A percentile compares a stretch with the other conserved stretches of the same genome.
phyloP scores from a whole-genome alignment of 2,113 vertebrate species.

The Papio anubis region DNA sequence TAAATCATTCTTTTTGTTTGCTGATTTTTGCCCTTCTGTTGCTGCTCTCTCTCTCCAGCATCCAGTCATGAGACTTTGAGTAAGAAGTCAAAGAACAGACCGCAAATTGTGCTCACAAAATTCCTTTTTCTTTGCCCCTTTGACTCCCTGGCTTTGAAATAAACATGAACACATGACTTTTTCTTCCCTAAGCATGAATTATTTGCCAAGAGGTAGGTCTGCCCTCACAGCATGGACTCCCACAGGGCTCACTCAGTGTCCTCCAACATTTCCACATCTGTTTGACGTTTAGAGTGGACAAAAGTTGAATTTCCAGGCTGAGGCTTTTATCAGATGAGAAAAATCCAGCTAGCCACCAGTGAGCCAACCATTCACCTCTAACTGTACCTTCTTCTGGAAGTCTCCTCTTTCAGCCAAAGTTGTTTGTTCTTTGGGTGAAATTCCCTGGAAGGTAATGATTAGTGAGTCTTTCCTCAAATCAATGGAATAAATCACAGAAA shows the following conservation, averaged over 20 bases:
- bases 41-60: neutral
- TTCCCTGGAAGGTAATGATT: neutral
- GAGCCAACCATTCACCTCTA: neutral
- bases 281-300: neutral
- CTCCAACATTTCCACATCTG: neutral
- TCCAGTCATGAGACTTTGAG: neutral
- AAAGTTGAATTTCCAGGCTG: neutral
- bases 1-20: neutral
- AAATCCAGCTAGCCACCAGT: neutral
- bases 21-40: neutral
- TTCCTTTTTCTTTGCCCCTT: neutral
- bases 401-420: neutral
- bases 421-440: neutral
- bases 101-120: neutral
- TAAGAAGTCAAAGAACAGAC: neutral
- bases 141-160: neutral
- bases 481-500: neutral
- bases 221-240: neutral
- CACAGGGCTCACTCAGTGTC: neutral
- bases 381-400: neutral
- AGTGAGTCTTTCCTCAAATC: neutral
- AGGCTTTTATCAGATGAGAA: neutral
- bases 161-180: neutral
- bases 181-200: neutral
- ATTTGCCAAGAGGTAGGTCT: neutral